Evolutionary conservation across 2,797 vertebrate genomes (phyloP), one percentile per base, ranked within the genome.

Genomic region (Bovichtus diacanthus): DNA sequence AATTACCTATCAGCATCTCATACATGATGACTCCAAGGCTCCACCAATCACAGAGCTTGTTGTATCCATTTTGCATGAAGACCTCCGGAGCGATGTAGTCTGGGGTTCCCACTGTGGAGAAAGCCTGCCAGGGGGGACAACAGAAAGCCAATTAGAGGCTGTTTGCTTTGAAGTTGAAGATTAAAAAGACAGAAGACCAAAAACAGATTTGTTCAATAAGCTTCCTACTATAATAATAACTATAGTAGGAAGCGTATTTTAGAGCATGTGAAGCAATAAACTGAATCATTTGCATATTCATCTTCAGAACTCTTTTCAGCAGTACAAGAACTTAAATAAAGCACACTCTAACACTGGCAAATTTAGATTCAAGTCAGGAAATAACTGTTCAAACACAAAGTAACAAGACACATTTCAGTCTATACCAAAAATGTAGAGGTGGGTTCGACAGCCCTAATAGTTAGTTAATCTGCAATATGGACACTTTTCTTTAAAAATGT

Each of bases 11-110:
- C 67, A 99, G 91, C 97, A 99, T 99, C 92, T 99, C 97, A 41
- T 98, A 99, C 98, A 99, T 99, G 89, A 99, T 99, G 82, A 99
- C 97, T 27, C 98, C 98, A 81, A 99, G 90, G 62, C 97, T 98
- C 98, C 98, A 99, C 98, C 98, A 99, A 78, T 99, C 98, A 86
- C 98, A 99, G 12, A 98, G 91, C 80, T 98, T 99, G 93, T 98
- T 99, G 94, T 99, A 99, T 12, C 98, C 98, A 0, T 96, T 99
- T 89, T 99, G 98, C 96, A 99, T 96, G 81, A 99, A 99, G 44
- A 99, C 98, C 88, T 99, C 97, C 1, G 98, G 97, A 39, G 97
- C 97, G 36, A 99, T 99, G 81, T 99, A 99, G 90, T 99, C 98
- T 2, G 98, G 98, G 0, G 97, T 99, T 70, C 98, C 97, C 49